Conservation (phyloP, 64 coral and sea anemone genomes). For the Actinia equina region DNA sequence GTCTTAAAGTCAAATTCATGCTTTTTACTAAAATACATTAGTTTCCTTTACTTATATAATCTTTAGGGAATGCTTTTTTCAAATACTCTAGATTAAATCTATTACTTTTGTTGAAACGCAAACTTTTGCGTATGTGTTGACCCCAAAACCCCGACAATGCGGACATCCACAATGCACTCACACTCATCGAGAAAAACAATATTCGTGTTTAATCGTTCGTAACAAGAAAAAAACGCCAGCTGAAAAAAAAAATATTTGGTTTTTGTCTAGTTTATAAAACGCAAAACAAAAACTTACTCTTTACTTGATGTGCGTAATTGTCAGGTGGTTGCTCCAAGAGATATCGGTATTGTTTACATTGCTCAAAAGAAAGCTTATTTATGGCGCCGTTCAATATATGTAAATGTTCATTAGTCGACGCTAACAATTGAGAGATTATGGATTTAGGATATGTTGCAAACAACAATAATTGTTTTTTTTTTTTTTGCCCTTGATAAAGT, state of each 20-base stretch:
- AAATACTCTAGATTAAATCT: neutral
- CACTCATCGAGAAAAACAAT: neutral
- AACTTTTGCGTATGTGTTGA: neutral
- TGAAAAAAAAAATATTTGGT: neutral
- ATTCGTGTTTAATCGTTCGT: neutral
- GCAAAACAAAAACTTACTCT: neutral
- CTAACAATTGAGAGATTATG: neutral
- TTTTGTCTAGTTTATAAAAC: neutral
- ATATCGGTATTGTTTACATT: constrained; percentile 80
- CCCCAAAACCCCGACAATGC: constrained; percentile 76
- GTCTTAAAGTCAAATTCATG: neutral
- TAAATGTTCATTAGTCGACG: constrained; percentile 22
- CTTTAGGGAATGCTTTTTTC: neutral
- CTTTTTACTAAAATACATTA: neutral
- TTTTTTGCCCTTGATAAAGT: neutral
- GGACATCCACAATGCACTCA: neutral
- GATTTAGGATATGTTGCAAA: constrained; percentile 4
- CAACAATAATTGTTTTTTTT: neutral
- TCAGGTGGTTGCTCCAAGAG: constrained; percentile 34
- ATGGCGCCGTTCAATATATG: constrained; percentile 32
- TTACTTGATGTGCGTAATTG: neutral
- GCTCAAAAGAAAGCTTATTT: constrained; percentile 51
- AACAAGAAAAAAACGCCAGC: neutral
- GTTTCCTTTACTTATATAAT: neutral
- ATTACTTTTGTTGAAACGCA: neutral